Evolutionary conservation across 2,797 vertebrate genomes (phyloP).

Genomic region (Tokudaia tokunoshimensis): DNA sequence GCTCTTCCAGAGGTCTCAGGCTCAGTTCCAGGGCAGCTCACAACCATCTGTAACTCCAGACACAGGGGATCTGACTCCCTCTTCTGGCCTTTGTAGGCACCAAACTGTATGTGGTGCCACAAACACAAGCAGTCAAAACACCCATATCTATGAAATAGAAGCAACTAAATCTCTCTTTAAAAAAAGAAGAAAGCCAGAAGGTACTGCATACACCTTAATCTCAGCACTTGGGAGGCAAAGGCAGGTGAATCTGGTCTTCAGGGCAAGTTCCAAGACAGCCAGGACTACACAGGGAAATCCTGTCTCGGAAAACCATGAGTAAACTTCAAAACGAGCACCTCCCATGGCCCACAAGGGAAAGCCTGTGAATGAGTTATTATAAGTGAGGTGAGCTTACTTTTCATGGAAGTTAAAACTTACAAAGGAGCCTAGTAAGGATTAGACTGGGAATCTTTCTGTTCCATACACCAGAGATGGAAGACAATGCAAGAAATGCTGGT

Average conservation of each 20-base stretch:
- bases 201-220: not conserved
- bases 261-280: not conserved
- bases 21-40: too few relatives aligned
- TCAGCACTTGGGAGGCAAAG: not conserved
- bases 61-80: not conserved
- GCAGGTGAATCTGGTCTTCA: not conserved
- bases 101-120: too few relatives aligned
- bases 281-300: not conserved
- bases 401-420: too few relatives aligned
- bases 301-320: not conserved
- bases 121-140: not conserved
- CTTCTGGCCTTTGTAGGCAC: not conserved
- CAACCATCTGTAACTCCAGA: too few relatives aligned
- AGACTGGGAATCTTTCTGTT: not conserved
- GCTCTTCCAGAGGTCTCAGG: too few relatives aligned
- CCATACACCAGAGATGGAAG: not conserved
- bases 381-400: not conserved
- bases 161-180: not conserved
- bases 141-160: not conserved
- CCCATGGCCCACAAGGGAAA: not conserved
- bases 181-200: too few relatives aligned
- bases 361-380: not conserved
- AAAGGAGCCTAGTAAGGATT: not conserved
- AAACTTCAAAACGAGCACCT: constrained; percentile 26
- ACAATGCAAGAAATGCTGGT: not conserved